A percentile compares a stretch with the other conserved stretches of the same genome.
These are phyloP conservation scores for Sturmia bella DNA, from an alignment of 2,888 invertebrate genomes.

Conservation along the genomic window DNA sequence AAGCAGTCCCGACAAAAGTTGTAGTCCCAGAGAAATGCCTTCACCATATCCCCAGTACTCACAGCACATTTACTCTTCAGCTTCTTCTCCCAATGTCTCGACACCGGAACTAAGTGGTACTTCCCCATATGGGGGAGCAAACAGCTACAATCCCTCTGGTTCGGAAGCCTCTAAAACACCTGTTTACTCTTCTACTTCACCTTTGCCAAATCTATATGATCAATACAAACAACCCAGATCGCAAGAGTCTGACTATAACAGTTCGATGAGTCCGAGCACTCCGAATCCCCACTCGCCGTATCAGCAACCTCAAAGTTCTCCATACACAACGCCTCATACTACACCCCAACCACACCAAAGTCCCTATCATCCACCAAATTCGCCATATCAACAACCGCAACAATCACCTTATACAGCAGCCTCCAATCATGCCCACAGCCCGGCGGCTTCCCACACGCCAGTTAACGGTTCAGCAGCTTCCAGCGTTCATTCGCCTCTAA, in stretches of 20 bases:
- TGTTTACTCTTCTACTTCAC: slow-evolving; percentile 80
- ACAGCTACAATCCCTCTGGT: slow-evolving; percentile 80
- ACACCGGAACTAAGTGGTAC: slow-evolving; percentile 82
- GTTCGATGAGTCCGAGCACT: slow-evolving; percentile 83
- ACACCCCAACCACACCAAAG: slow-evolving; percentile 80
- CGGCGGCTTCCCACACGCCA: slow-evolving; percentile 72
- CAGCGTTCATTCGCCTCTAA: slow-evolving; percentile 71
- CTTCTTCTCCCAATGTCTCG: slow-evolving; percentile 83
- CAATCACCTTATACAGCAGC: slow-evolving; percentile 73
- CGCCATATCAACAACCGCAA: slow-evolving; percentile 74
- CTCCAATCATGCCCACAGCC: slow-evolving; percentile 72
- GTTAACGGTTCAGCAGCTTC: slow-evolving; percentile 58
- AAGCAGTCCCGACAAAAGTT: slow-evolving; percentile 92
- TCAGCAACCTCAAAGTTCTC: slow-evolving; percentile 83
- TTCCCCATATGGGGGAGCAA: slow-evolving; percentile 79
- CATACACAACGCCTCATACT: slow-evolving; percentile 79
- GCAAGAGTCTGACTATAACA: slow-evolving; percentile 84
- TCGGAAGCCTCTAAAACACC: slow-evolving; percentile 81
- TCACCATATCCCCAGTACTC: slow-evolving; percentile 84
- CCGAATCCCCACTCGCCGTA: slow-evolving; percentile 83
- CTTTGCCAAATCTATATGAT: slow-evolving; percentile 83
- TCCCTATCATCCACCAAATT: slow-evolving; percentile 79
- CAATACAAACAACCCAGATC: slow-evolving; percentile 83
- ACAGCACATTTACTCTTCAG: slow-evolving; percentile 84
- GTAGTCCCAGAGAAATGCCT: slow-evolving; percentile 89